phyloP scores from a whole-genome alignment of 2,113 vertebrate genomes.

The Origma solitaria region DNA sequence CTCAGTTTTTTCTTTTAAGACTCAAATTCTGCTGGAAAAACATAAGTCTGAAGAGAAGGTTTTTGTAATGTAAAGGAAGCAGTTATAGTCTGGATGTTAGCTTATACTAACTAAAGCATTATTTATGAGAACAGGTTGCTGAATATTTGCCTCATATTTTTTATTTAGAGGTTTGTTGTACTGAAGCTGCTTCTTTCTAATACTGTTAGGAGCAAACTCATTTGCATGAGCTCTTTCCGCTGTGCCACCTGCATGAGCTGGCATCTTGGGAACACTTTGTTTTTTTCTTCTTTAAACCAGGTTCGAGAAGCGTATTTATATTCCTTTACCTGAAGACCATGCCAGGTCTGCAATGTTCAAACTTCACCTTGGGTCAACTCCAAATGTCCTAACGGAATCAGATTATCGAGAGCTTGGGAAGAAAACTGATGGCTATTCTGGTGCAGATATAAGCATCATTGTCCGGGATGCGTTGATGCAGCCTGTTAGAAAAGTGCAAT shows the following conservation, averaged over 20 bases:
- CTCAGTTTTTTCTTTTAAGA: not conserved
- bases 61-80: not conserved
- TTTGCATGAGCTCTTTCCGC: not conserved
- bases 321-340: slow-evolving; percentile 92
- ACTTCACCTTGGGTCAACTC: slow-evolving; percentile 88
- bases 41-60: not conserved
- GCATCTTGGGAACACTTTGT: not conserved
- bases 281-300: slow-evolving; percentile 61
- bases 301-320: slow-evolving; percentile 98
- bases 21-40: not conserved
- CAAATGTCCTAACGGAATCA: slow-evolving; percentile 77
- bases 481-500: slow-evolving; percentile 95
- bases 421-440: slow-evolving; percentile 89
- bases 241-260: not conserved
- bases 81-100: not conserved
- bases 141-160: not conserved
- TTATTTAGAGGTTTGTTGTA: not conserved
- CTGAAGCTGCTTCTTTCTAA: not conserved
- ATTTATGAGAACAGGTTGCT: not conserved
- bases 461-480: slow-evolving; percentile 97
- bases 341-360: slow-evolving; percentile 93
- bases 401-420: slow-evolving; percentile 87
- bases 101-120: not conserved
- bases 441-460: slow-evolving; percentile 91
- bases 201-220: not conserved